Conservation (phyloP, 2,113 vertebrate species). For the Globicephala melas region DNA sequence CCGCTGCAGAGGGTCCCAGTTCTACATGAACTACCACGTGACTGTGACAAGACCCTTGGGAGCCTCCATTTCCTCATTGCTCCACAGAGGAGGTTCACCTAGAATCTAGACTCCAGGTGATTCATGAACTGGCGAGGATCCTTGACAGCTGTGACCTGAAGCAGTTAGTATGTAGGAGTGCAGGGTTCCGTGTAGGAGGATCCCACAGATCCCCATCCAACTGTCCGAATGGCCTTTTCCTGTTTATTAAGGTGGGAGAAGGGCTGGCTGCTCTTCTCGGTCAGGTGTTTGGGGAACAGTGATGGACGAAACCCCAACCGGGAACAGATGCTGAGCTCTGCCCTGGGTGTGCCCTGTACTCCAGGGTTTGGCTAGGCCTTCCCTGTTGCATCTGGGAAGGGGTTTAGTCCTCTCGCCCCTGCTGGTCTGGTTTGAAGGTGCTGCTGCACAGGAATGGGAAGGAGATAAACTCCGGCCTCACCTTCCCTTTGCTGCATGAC, state of each 20-base stretch:
- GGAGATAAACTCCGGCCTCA: neutral
- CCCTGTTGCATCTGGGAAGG: neutral
- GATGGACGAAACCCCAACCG: neutral
- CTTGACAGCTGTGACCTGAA: neutral
- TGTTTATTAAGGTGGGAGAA: constrained; percentile 77
- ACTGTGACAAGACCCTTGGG: neutral
- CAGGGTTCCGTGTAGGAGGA: neutral
- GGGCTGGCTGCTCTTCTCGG: neutral
- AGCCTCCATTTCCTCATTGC: neutral
- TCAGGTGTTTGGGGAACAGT: neutral
- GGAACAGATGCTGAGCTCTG: neutral
- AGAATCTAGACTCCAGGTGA: neutral
- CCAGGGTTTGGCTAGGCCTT: neutral
- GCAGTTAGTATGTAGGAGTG: neutral
- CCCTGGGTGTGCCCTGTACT: neutral
- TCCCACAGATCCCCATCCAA: constrained; percentile 42
- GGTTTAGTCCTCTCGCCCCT: neutral
- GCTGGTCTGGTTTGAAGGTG: neutral
- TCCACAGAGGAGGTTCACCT: neutral
- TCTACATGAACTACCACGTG: neutral
- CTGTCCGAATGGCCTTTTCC: constrained; percentile 75
- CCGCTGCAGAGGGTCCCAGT: neutral
- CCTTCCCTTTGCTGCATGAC: neutral
- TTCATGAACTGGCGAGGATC: neutral
- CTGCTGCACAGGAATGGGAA: neutral